Evolutionary conservation across 2,113 vertebrate genomes (phyloP).

Genomic region (Coturnix japonica): DNA sequence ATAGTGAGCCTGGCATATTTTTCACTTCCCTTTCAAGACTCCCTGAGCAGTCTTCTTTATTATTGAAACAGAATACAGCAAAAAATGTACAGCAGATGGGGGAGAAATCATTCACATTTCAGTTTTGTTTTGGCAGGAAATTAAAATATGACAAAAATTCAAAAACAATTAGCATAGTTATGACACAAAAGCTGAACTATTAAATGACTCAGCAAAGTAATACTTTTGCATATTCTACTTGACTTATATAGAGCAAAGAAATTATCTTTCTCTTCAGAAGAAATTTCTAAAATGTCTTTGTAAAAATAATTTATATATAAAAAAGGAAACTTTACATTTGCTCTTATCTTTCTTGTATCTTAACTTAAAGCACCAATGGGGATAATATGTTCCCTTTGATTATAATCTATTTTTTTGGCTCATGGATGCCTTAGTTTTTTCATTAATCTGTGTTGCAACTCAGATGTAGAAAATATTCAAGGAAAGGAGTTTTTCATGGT

Average conservation of each 20-base stretch:
- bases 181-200: neutral
- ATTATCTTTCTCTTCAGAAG: neutral
- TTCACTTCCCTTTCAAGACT: neutral
- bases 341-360: neutral
- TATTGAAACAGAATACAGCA: neutral
- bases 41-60: neutral
- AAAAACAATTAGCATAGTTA: neutral
- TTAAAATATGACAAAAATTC: neutral
- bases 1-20: neutral
- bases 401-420: neutral
- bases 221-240: neutral
- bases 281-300: neutral
- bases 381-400: neutral
- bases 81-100: neutral
- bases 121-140: neutral
- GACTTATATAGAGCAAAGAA: neutral
- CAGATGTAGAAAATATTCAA: neutral
- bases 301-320: neutral
- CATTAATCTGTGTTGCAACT: neutral
- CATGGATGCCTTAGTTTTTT: neutral
- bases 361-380: neutral
- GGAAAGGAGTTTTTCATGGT: neutral
- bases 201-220: neutral
- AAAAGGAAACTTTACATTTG: neutral
- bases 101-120: neutral